Evolutionary conservation across 2,888 invertebrate species (phyloP).

Genomic region (Dolichomitus sp.): DNA sequence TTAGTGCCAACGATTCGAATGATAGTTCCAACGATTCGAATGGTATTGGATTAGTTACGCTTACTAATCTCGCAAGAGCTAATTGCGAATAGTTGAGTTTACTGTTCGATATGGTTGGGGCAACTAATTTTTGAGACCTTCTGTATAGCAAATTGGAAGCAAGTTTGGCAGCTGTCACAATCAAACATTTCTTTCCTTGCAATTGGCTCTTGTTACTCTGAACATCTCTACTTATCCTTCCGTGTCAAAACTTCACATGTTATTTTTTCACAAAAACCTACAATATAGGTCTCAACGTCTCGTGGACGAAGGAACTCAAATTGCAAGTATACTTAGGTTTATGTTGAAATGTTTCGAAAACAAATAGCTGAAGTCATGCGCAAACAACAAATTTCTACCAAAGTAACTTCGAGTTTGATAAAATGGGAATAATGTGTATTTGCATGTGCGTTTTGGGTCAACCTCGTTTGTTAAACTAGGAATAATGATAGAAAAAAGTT

Average conservation of each 20-base stretch:
- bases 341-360: conserved; percentile 28
- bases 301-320: conserved; percentile 40
- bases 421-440: neutral
- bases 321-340: conserved; percentile 16
- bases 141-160: too few species aligned
- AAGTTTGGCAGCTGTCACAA: too few species aligned
- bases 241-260: conserved; percentile 33
- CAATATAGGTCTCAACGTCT: conserved; percentile 15
- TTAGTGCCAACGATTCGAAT: too few species aligned
- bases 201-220: conserved; percentile 77
- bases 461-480: too few species aligned
- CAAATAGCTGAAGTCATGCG: neutral
- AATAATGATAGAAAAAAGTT: too few species aligned
- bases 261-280: conserved; percentile 41
- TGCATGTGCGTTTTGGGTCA: neutral
- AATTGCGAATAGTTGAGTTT: too few species aligned
- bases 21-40: too few species aligned
- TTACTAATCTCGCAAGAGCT: too few species aligned
- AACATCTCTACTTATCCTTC: conserved; percentile 61
- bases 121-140: too few species aligned
- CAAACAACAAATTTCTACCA: neutral
- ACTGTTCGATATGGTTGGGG: too few species aligned
- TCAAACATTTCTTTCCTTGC: too few species aligned
- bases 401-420: neutral
- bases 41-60: too few species aligned